These are phyloP conservation scores for Scaptodrosophila latifasciaeformis DNA, from an alignment of 2,888 invertebrate species.

Conservation along the genomic window DNA sequence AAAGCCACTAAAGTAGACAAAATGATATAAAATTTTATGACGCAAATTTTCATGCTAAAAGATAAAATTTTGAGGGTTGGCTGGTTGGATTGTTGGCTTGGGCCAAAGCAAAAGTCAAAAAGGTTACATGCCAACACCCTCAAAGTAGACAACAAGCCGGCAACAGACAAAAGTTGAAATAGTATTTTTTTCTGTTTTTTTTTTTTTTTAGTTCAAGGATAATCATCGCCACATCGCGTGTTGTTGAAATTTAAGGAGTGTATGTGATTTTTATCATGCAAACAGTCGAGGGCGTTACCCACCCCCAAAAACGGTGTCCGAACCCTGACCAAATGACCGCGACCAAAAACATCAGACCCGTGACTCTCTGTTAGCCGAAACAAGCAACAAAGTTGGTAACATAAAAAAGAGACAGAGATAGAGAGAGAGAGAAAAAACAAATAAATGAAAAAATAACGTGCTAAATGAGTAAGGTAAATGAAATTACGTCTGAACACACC, in stretches of 20 bases:
- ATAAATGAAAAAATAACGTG: too few species aligned
- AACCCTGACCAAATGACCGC: conserved; percentile 42
- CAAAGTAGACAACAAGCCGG: too few species aligned
- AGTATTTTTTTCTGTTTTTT: conserved; percentile 5
- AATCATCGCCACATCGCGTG: conserved; percentile 74
- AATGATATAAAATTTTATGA: conserved; percentile 54
- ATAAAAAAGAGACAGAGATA: too few species aligned
- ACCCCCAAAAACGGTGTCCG: too few species aligned
- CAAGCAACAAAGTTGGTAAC: conserved; percentile 1
- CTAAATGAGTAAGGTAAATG: conserved; percentile 68
- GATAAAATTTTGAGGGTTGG: too few species aligned
- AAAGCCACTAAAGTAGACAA: conserved; percentile 40
- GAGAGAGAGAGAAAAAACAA: too few species aligned
- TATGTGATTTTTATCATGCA: conserved; percentile 75
- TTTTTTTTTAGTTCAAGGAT: conserved; percentile 58
- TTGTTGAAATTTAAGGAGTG: conserved; percentile 73
- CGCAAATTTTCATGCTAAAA: conserved; percentile 49
- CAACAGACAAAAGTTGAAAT: neutral
- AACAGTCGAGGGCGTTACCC: conserved; percentile 57
- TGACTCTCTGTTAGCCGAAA: too few species aligned
- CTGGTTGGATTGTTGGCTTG: too few species aligned
- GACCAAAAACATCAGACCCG: conserved; percentile 9
- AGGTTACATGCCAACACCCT: neutral
- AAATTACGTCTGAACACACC: conserved; percentile 70
- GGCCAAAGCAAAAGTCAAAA: conserved; percentile 25